phyloP scores from a whole-genome alignment of 2,113 vertebrate species.

The Lasiurus borealis region DNA sequence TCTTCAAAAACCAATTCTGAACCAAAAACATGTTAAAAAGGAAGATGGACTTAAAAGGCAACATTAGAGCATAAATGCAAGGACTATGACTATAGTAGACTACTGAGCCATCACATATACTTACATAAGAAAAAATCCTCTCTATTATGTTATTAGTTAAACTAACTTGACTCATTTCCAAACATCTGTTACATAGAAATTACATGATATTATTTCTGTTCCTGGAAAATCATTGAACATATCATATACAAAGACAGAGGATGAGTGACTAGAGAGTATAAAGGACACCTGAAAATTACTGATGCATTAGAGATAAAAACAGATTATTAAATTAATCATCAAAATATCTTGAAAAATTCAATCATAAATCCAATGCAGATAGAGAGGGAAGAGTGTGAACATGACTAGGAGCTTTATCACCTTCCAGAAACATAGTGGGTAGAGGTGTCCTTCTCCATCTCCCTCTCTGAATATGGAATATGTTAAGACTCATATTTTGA shows the following conservation, averaged over 20 bases:
- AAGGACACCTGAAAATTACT: neutral
- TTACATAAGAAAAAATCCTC: neutral
- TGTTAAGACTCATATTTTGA: neutral
- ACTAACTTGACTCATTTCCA: neutral
- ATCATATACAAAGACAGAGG: neutral
- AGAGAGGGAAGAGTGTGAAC: neutral
- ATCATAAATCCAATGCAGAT: neutral
- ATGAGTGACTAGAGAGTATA: neutral
- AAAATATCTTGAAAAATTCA: neutral
- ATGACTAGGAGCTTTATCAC: neutral
- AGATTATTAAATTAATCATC: neutral
- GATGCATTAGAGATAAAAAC: neutral
- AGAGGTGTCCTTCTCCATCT: neutral
- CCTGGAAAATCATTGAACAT: neutral
- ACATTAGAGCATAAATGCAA: neutral
- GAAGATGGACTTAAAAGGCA: neutral
- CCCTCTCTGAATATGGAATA: neutral
- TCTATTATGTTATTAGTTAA: neutral
- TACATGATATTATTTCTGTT: neutral
- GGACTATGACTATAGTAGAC: neutral
- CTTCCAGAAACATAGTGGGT: neutral
- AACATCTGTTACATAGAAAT: neutral
- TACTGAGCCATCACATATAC: neutral
- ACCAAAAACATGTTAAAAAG: conserved; percentile 34
- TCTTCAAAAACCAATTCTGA: conserved; percentile 22